Evolutionary conservation across 2,888 invertebrate genomes (phyloP).

Genomic region (Notocelia uddmanniana): DNA sequence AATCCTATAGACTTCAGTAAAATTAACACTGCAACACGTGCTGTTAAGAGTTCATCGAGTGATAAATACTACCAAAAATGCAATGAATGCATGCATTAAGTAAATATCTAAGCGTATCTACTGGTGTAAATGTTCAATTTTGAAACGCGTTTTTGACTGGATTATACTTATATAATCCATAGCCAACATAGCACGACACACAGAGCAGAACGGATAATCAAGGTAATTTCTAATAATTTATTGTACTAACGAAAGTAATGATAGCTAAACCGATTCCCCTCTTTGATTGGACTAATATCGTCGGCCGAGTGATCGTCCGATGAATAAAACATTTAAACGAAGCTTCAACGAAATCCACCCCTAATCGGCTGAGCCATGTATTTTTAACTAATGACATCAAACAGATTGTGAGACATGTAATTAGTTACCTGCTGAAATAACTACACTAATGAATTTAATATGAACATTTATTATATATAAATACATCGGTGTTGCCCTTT

Average conservation of each 20-base stretch:
- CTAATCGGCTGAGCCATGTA: constrained; percentile 44
- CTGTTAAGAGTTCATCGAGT: too few species aligned
- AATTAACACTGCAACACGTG: too few species aligned
- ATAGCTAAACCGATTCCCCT: background rate
- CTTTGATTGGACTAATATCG: constrained; percentile 49
- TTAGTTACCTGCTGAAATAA: constrained; percentile 13
- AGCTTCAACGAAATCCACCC: constrained; percentile 51
- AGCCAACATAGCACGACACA: too few species aligned
- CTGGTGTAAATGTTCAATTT: background rate
- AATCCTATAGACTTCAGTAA: too few species aligned
- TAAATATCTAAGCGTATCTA: too few species aligned
- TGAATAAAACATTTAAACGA: constrained; percentile 60
- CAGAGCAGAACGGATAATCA: background rate
- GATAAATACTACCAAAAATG: too few species aligned
- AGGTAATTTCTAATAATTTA: background rate
- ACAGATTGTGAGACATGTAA: constrained; percentile 29
- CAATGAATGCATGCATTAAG: too few species aligned
- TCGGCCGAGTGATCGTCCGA: constrained; percentile 52
- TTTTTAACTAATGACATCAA: constrained; percentile 41
- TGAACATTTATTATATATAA: background rate
- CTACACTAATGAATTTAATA: background rate
- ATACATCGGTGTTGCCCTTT: too few species aligned
- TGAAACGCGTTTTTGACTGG: background rate
- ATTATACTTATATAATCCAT: background rate
- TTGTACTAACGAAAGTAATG: background rate